These are phyloP conservation scores for Trematomus loennbergii DNA, from an alignment of 2,113 vertebrate genomes.

Conservation along the genomic window DNA sequence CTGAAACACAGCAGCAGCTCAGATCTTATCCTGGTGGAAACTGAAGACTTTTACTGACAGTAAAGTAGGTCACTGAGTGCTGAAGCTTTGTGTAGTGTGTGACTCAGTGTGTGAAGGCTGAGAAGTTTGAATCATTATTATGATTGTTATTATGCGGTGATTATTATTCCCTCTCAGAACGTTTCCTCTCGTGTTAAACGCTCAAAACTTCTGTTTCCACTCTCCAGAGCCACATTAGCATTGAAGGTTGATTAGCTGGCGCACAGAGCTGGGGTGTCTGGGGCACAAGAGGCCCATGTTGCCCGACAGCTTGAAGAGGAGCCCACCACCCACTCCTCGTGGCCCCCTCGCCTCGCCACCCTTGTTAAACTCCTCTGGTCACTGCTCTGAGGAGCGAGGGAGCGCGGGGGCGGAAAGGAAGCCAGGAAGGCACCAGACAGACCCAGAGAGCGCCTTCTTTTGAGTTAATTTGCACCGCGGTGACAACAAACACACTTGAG, in stretches of 20 bases:
- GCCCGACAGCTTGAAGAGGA: constrained; percentile 67
- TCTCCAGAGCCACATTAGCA: constrained; percentile 80
- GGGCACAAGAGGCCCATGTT: constrained; percentile 61
- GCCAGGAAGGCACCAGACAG: constrained; percentile 54
- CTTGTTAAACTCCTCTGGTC: constrained; percentile 77
- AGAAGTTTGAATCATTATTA: constrained; percentile 42
- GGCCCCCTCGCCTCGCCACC: constrained; percentile 68
- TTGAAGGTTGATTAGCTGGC: constrained; percentile 77
- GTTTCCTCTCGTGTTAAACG: constrained; percentile 65
- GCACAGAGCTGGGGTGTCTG: constrained; percentile 69
- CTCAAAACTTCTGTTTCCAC: constrained; percentile 66
- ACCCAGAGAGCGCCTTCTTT: constrained; percentile 59
- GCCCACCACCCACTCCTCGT: constrained; percentile 60
- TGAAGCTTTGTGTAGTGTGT: not conserved
- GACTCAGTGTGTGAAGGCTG: constrained; percentile 20
- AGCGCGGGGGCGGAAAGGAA: constrained; percentile 59
- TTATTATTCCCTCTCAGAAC: constrained; percentile 54
- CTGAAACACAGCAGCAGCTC: constrained; percentile 61
- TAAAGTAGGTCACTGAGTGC: too few relatives aligned
- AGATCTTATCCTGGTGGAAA: not conserved
- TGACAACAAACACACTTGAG: constrained; percentile 75
- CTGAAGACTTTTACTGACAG: not conserved
- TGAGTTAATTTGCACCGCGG: constrained; percentile 70
- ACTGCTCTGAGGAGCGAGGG: constrained; percentile 63
- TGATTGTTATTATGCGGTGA: constrained; percentile 53